These are phyloP conservation scores for Cheiracanthium punctorium DNA, from an alignment of 2,888 invertebrate genomes.

Conservation along the genomic window DNA sequence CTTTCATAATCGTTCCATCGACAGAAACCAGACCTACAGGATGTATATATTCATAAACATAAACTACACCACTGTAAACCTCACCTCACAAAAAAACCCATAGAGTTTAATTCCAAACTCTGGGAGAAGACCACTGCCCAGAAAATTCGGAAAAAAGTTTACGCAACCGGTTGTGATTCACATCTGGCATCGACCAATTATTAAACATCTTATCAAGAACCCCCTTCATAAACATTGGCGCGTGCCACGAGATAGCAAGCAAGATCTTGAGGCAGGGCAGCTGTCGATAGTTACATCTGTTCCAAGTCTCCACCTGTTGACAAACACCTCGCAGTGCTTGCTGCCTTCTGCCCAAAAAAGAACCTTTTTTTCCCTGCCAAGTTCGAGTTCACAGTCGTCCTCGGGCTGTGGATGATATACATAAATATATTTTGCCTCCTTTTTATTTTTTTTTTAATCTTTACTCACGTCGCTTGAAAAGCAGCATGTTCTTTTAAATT, in stretches of 20 bases:
- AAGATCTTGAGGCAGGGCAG: constrained; percentile 29
- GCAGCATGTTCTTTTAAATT: not conserved
- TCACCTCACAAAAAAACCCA: not conserved
- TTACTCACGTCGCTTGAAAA: not conserved
- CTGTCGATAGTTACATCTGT: constrained; percentile 59
- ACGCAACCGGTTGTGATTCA: not conserved
- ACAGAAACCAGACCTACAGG: not conserved
- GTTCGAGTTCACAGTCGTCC: not conserved
- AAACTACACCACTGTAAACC: too few species aligned
- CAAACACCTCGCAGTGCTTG: constrained; percentile 60
- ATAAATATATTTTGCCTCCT: not conserved
- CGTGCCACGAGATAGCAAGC: not conserved
- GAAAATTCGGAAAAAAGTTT: not conserved
- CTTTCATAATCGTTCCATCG: too few species aligned
- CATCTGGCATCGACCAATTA: constrained; percentile 6
- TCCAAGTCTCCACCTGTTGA: constrained; percentile 62
- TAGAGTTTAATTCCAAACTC: not conserved
- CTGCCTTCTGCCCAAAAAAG: constrained; percentile 36
- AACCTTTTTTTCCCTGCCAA: not conserved
- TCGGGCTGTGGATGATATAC: not conserved
- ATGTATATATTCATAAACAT: not conserved
- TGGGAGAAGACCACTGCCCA: not conserved
- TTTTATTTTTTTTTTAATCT: not conserved
- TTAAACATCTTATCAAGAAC: constrained; percentile 6
- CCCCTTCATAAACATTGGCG: constrained; percentile 9